These are phyloP conservation scores for Hassar affinis DNA, from an alignment of 2,113 vertebrate species.

Conservation along the genomic window DNA sequence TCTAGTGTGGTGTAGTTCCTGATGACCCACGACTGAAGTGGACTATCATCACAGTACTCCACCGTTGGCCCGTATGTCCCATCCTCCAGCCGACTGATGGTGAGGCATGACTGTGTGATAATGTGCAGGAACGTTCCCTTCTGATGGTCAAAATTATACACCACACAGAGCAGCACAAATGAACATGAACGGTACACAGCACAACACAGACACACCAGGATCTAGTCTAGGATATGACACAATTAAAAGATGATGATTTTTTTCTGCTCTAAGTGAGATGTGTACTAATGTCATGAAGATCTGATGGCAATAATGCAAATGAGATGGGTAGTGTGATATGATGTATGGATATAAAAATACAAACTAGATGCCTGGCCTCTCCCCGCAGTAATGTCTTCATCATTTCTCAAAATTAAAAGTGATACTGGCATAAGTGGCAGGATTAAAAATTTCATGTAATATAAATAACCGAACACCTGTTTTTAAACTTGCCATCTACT, in stretches of 20 bases:
- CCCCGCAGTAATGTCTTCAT: background rate
- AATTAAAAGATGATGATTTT: background rate
- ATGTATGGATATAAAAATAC: background rate
- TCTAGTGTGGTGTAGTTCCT: conserved; percentile 82
- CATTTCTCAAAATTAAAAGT: conserved; percentile 4
- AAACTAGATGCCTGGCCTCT: background rate
- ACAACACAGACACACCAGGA: background rate
- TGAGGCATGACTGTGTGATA: conserved; percentile 92
- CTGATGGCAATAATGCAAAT: background rate
- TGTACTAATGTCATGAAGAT: background rate
- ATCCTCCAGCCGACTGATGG: conserved; percentile 80
- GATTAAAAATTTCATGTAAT: background rate
- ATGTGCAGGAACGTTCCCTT: conserved; percentile 86
- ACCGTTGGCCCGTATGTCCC: conserved; percentile 81
- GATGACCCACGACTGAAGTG: conserved; percentile 81
- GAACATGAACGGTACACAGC: background rate
- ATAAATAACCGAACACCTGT: conserved; percentile 9
- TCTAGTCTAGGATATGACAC: conserved; percentile 5
- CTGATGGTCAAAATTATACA: conserved; percentile 66
- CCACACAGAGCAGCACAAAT: conserved; percentile 1
- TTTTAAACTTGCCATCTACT: conserved; percentile 21
- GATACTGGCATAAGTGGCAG: conserved; percentile 4
- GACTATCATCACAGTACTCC: conserved; percentile 82
- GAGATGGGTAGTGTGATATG: background rate
- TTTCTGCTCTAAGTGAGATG: background rate